Conservation (phyloP, 2,797 vertebrate species). For the Vultur gryphus region DNA sequence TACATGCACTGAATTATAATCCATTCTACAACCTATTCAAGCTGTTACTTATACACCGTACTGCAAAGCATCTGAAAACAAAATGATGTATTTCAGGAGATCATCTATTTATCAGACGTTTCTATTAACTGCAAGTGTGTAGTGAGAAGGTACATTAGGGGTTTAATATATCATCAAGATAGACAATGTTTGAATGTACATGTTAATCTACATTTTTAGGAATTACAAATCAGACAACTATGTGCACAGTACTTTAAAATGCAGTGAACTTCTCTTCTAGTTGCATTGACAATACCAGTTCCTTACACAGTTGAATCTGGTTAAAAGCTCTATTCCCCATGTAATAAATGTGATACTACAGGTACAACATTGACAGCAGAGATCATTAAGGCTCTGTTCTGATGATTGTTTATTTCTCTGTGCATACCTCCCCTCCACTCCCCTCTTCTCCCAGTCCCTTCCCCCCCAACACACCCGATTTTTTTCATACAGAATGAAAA, state of each 20-base stretch:
- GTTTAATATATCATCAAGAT: slow-evolving; percentile 32
- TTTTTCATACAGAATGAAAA: slow-evolving; percentile 8
- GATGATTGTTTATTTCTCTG: slow-evolving; percentile 12
- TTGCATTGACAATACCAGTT: not conserved
- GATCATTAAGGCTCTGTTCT: slow-evolving; percentile 42
- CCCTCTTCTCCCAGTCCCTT: not conserved
- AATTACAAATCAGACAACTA: slow-evolving; percentile 27
- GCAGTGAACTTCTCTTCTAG: not conserved
- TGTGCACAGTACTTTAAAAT: slow-evolving; percentile 37
- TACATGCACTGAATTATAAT: not conserved
- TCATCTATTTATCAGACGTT: not conserved
- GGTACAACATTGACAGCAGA: not conserved
- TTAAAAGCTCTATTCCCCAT: not conserved
- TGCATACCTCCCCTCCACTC: not conserved
- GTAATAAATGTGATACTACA: not conserved
- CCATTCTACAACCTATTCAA: not conserved
- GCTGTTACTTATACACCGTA: not conserved
- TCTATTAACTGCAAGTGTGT: not conserved
- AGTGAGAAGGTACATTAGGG: not conserved
- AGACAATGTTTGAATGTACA: slow-evolving; percentile 22
- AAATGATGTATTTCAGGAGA: not conserved
- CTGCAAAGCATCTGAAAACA: not conserved
- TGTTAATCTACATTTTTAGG: slow-evolving; percentile 5
- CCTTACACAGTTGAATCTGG: not conserved
- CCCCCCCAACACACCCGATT: not conserved